These are phyloP conservation scores for Antheraea mylitta DNA, from an alignment of 1,140 invertebrate genomes.

Conservation along the genomic window DNA sequence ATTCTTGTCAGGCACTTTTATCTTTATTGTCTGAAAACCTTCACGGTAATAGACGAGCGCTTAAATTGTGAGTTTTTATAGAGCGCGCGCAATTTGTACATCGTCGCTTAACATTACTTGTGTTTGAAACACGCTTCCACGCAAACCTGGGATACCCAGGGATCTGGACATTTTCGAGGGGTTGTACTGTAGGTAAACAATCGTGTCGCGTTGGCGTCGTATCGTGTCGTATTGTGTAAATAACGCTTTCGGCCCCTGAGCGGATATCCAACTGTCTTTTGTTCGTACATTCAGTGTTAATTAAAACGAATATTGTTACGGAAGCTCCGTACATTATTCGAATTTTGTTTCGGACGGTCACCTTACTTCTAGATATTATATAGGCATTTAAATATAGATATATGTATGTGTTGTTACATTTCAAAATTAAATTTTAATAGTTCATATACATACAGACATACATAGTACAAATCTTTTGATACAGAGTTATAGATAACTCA, in stretches of 20 bases:
- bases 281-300: constrained; percentile 58
- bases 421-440: background rate
- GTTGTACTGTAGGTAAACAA: background rate
- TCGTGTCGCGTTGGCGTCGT: constrained; percentile 41
- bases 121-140: too few relatives aligned
- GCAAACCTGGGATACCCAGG: too few relatives aligned
- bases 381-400: background rate
- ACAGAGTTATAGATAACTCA: too few relatives aligned
- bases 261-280: constrained; percentile 58
- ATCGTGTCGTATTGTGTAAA: constrained; percentile 23
- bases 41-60: too few relatives aligned
- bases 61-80: too few relatives aligned
- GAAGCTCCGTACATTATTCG: constrained; percentile 22
- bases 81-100: too few relatives aligned
- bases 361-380: background rate
- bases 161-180: too few relatives aligned
- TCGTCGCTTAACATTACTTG: too few relatives aligned
- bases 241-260: constrained; percentile 20
- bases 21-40: too few relatives aligned
- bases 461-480: too few relatives aligned
- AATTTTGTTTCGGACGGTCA: background rate
- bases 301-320: constrained; percentile 60
- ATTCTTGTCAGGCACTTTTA: too few relatives aligned
- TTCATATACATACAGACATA: too few relatives aligned
- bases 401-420: background rate